phyloP scores from a whole-genome alignment of 2,113 vertebrate species.

The Antigone vipio region DNA sequence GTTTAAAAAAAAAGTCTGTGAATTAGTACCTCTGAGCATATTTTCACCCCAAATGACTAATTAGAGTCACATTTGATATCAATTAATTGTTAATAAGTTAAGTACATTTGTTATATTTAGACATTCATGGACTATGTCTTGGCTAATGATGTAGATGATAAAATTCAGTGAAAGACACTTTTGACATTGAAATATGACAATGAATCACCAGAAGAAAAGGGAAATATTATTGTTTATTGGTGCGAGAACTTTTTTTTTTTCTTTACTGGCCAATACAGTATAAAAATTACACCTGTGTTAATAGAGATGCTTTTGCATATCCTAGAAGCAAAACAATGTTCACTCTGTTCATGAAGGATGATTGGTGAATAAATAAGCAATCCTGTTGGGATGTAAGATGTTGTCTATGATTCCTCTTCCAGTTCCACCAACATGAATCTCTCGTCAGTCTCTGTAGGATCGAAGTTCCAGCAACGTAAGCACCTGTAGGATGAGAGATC shows the following conservation, averaged over 20 bases:
- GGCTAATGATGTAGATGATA: not conserved
- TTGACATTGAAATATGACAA: not conserved
- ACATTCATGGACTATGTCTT: not conserved
- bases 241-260: not conserved
- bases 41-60: not conserved
- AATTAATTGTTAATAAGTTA: not conserved
- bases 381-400: not conserved
- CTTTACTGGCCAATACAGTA: not conserved
- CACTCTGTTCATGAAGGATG: not conserved
- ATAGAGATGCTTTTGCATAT: not conserved
- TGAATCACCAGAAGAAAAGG: not conserved
- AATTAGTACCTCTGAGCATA: not conserved
- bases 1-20: rapidly evolving
- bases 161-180: not conserved
- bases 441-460: not conserved
- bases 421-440: not conserved
- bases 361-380: not conserved
- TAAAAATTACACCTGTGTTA: not conserved
- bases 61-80: not conserved
- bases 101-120: not conserved
- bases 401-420: not conserved
- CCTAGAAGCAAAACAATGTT: not conserved
- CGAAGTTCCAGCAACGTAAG: not conserved
- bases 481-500: not conserved
- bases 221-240: not conserved